Evolutionary conservation across 2,113 vertebrate genomes (phyloP).

Genomic region (Riparia riparia): DNA sequence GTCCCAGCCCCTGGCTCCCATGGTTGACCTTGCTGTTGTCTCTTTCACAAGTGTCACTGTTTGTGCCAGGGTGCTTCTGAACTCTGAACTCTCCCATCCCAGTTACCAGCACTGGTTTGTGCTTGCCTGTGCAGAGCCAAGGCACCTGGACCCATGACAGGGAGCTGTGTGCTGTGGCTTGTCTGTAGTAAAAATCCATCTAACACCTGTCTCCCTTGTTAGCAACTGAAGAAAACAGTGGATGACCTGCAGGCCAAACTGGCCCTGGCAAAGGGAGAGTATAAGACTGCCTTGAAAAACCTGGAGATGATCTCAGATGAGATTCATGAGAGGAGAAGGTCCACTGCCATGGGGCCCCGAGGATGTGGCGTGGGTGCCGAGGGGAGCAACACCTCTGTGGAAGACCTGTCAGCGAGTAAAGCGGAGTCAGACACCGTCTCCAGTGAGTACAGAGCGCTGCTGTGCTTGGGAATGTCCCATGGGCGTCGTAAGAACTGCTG

Average conservation of each 20-base stretch:
- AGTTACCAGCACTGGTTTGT: neutral
- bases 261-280: constrained; percentile 89
- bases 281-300: constrained; percentile 91
- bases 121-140: neutral
- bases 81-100: neutral
- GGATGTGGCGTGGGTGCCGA: constrained; percentile 91
- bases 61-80: neutral
- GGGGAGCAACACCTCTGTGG: constrained; percentile 78
- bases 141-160: rapidly evolving
- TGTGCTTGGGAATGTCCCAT: rapidly evolving
- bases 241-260: constrained; percentile 94
- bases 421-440: constrained; percentile 86
- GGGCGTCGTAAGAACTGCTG: rapidly evolving
- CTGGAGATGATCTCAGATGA: constrained; percentile 97
- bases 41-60: neutral
- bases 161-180: rapidly evolving
- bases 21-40: neutral
- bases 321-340: constrained; percentile 91
- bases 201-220: neutral
- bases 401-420: constrained; percentile 81
- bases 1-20: rapidly evolving
- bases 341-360: constrained; percentile 87
- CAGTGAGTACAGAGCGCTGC: constrained; percentile 78
- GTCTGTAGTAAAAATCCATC: rapidly evolving
- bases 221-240: constrained; percentile 95